Evolutionary conservation across 2,888 invertebrate genomes (phyloP).

Genomic region (Hoplodrina ambigua): DNA sequence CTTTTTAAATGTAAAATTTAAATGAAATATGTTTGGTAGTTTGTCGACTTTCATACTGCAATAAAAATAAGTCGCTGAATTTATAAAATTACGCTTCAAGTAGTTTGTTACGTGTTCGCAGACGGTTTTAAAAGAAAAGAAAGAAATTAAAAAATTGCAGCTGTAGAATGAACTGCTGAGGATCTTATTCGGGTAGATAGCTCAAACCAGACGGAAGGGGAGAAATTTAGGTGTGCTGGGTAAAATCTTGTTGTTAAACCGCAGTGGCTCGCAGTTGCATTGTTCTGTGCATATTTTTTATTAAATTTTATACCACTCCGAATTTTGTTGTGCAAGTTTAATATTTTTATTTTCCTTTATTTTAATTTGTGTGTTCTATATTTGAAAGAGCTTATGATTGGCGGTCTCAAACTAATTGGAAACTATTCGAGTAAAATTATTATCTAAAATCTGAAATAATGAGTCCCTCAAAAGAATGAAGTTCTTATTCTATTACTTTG

Average conservation of each 20-base stretch:
- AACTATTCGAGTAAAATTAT: neutral
- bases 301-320: constrained; percentile 4
- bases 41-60: constrained; percentile 40
- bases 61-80: constrained; percentile 59
- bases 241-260: constrained; percentile 47
- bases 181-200: constrained; percentile 68
- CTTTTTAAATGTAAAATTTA: constrained; percentile 37
- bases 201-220: constrained; percentile 62
- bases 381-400: neutral
- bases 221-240: constrained; percentile 47
- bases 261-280: constrained; percentile 16
- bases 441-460: neutral
- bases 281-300: constrained; percentile 25
- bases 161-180: constrained; percentile 75
- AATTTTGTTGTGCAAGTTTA: constrained; percentile 3
- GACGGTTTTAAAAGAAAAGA: constrained; percentile 74
- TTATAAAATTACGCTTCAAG: constrained; percentile 72
- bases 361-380: neutral
- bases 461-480: neutral
- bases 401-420: neutral
- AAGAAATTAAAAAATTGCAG: constrained; percentile 82
- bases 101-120: constrained; percentile 70
- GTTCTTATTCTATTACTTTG: no score
- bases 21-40: constrained; percentile 33
- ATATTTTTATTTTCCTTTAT: neutral